A percentile compares a stretch with the other conserved stretches of the same genome.
Conservation (phyloP, 2,113 vertebrate genomes). For the Pardalotus punctatus region DNA sequence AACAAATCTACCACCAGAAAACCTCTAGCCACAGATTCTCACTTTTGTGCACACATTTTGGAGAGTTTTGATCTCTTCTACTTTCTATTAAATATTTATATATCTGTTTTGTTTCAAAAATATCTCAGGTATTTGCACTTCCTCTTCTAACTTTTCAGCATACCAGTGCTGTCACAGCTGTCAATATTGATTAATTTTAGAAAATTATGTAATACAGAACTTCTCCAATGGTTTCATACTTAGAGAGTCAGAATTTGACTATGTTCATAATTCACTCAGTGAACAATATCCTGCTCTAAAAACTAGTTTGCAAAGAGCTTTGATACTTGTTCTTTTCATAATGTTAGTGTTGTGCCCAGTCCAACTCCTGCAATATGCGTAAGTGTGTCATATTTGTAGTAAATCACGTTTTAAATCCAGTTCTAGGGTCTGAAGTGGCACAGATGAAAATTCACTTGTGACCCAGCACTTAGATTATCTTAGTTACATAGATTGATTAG, state of each 20-base stretch:
- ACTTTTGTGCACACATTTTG: neutral
- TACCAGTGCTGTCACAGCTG: neutral
- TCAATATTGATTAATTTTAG: neutral
- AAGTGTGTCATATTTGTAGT: neutral
- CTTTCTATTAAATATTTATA: neutral
- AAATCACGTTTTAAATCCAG: neutral
- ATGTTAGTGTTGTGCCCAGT: neutral
- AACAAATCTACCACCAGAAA: neutral
- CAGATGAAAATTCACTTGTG: neutral
- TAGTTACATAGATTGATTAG: neutral
- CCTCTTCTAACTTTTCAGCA: neutral
- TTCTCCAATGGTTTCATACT: neutral
- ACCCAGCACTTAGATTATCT: neutral
- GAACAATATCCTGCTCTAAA: neutral
- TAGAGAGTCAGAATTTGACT: neutral
- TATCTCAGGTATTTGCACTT: neutral
- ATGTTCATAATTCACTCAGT: neutral
- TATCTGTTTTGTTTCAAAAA: neutral
- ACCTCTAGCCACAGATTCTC: neutral
- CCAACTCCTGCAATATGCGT: neutral
- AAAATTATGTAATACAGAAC: neutral
- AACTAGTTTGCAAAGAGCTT: neutral
- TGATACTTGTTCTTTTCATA: neutral
- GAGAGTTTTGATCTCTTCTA: neutral
- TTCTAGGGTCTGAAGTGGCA: neutral